Base-by-base conservation (phyloP, 2,797 vertebrate species). In the Spheniscus humboldti region DNA sequence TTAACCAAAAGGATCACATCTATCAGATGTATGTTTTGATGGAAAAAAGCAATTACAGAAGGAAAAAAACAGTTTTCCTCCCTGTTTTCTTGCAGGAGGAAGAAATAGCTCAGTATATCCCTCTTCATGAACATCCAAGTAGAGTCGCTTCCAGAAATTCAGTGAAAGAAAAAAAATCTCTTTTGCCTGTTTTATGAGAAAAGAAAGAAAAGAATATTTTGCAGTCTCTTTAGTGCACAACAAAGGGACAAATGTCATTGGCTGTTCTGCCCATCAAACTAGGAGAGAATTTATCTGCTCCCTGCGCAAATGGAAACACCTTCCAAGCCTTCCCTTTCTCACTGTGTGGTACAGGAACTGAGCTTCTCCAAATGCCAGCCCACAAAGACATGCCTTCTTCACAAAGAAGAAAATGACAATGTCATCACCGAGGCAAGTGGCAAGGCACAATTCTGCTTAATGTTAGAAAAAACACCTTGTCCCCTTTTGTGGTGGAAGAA, bases 61-160 rank as follows among this genome's bases (percentile, higher is more conserved):
- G 2, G 27, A n/a, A 73, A 74, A 60, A 56, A 59, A 0, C 4
- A n/a, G 7, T 18, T 19, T 63, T 33, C 6, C 3, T 64, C 19
- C 7, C 5, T 19, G 6, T 5, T 57, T 88, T 71, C 30, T 35
- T 66, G 24, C 5, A 23, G 53, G 7, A 86, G 4, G 6, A 69
- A 69, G 18, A 66, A 74, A 47, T 83, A 66, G 13, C 13, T 63
- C 15, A 27, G 5, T 69, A 33, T 17, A 37, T 12, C 1, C 4
- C 2, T 76, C 17, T 50, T 88, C 13, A 23, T 8, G 19, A 48
- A 13, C 3, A 14, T 13, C 11, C 19, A 23, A 7, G 30, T 23
- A 74, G 18, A 45, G 8, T 5, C 6, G 28, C 43, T 77, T 89
- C 9, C 31, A 78, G 23, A 80, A 43, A 69, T 15, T 48, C 9